A percentile compares a stretch with the other conserved stretches of the same genome.
phyloP scores from a whole-genome alignment of 2,888 invertebrate species.

The Athalia cordata region DNA sequence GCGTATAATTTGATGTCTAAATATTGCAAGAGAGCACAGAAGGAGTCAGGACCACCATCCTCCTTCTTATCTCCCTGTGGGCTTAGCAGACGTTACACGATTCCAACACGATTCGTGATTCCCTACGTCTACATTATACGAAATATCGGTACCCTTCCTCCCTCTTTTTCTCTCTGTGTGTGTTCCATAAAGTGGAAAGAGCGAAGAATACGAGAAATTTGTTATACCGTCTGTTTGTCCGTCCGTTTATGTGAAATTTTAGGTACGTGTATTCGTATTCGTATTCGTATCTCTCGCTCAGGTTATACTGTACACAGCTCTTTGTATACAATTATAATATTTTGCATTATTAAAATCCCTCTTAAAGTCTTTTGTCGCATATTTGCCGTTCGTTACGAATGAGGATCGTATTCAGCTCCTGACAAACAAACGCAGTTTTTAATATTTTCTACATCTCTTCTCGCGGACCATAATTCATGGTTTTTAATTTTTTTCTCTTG shows the following conservation, averaged over 20 bases:
- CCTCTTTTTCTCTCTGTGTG: not conserved
- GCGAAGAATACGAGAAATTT: too few species aligned
- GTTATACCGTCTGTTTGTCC: not conserved
- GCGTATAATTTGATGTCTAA: conserved; percentile 34
- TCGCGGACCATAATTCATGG: conserved; percentile 1
- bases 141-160: conserved; percentile 17
- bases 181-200: too few species aligned
- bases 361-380: conserved; percentile 61
- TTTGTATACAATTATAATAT: conserved; percentile 57
- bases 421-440: conserved; percentile 60
- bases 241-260: not conserved
- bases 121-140: conserved; percentile 31
- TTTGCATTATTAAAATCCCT: conserved; percentile 55
- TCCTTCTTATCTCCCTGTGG: conserved; percentile 16
- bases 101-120: conserved; percentile 11
- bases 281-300: too few species aligned
- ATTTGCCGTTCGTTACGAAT: conserved; percentile 61
- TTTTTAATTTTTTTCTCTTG: not conserved
- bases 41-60: not conserved
- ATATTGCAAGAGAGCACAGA: conserved; percentile 28
- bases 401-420: conserved; percentile 60
- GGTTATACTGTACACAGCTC: conserved; percentile 5
- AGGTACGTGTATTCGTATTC: not conserved
- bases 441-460: conserved; percentile 58
- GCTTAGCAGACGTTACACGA: conserved; percentile 2